phyloP scores from a whole-genome alignment of 2,113 vertebrate genomes.

The Ailurus styani region DNA sequence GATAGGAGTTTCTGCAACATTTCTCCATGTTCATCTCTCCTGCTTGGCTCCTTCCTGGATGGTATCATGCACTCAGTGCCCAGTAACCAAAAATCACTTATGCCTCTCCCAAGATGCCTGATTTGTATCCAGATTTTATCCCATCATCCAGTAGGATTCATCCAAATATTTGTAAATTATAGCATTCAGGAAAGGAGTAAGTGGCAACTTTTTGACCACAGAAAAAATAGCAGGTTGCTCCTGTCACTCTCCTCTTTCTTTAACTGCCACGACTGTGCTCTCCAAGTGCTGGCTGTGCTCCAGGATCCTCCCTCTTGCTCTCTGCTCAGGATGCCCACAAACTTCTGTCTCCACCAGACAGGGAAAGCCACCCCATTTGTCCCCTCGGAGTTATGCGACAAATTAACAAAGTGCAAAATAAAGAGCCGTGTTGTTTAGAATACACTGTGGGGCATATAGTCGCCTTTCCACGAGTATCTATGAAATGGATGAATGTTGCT shows the following conservation, averaged over 20 bases:
- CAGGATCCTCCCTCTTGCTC: neutral
- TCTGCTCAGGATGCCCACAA: neutral
- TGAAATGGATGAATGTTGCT: neutral
- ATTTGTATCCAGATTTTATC: neutral
- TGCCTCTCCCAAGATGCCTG: neutral
- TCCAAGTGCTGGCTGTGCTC: neutral
- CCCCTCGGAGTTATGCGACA: neutral
- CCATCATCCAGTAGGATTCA: neutral
- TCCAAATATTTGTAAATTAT: neutral
- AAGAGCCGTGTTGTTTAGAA: neutral
- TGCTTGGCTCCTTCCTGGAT: neutral
- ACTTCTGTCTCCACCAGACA: neutral
- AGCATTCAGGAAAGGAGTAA: neutral
- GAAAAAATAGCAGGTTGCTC: neutral
- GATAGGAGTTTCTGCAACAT: neutral
- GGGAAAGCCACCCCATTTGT: neutral
- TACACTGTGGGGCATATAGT: neutral
- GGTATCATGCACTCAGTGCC: rapidly evolving
- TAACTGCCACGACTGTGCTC: neutral
- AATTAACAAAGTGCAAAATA: neutral
- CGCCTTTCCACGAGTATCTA: neutral
- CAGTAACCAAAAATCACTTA: neutral
- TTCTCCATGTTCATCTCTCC: neutral
- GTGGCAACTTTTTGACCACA: neutral
- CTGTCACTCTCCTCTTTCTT: neutral